Conservation (phyloP, 2,888 invertebrate genomes). For the Lasioglossum pauxillum region DNA sequence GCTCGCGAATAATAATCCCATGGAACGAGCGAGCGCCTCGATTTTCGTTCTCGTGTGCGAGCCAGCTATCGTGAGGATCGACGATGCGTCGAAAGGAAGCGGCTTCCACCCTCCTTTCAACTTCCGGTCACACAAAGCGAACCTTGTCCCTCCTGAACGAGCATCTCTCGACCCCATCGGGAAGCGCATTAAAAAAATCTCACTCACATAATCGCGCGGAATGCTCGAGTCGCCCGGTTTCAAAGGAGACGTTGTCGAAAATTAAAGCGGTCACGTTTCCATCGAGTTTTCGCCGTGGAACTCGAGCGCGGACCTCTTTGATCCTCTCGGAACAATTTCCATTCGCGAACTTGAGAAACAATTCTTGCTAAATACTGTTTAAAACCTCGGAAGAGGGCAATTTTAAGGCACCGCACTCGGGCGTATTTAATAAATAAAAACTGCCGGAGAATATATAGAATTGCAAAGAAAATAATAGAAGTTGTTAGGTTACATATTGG, state of each 20-base stretch:
- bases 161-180: constrained; percentile 14
- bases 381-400: not conserved
- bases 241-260: constrained; percentile 37
- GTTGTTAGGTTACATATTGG: too few relatives aligned
- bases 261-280: constrained; percentile 20
- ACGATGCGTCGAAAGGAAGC: constrained; percentile 51
- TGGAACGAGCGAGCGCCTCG: not conserved
- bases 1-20: constrained; percentile 1
- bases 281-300: not conserved
- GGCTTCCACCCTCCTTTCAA: constrained; percentile 45
- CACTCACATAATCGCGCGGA: constrained; percentile 15
- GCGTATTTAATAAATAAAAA: too few relatives aligned
- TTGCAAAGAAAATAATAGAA: too few relatives aligned
- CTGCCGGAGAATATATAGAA: too few relatives aligned
- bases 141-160: constrained; percentile 60
- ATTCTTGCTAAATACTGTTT: not conserved
- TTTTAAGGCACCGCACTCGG: not conserved
- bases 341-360: not conserved
- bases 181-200: constrained; percentile 24
- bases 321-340: not conserved
- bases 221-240: constrained; percentile 24
- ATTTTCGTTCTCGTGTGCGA: constrained; percentile 17
- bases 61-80: constrained; percentile 57
- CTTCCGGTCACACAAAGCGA: constrained; percentile 68
- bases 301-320: not conserved